phyloP scores from a whole-genome alignment of 2,888 invertebrate species.

The Andrena bicolor region DNA sequence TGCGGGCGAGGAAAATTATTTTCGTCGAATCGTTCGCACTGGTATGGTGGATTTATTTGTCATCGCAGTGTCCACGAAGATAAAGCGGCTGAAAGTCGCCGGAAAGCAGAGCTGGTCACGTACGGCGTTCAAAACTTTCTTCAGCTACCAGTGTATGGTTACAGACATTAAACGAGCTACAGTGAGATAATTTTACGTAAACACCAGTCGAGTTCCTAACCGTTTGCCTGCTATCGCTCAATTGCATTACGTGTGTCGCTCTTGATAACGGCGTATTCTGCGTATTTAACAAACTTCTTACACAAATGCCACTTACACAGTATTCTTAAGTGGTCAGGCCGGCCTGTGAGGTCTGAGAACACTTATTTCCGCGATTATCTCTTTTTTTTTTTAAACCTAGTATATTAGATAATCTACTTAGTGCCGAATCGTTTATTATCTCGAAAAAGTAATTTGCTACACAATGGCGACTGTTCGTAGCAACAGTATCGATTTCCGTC shows the following conservation, averaged over 20 bases:
- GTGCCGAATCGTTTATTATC: too few species aligned
- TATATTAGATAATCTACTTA: too few species aligned
- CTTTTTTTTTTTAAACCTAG: too few species aligned
- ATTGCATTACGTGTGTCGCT: not conserved
- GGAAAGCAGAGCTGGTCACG: not conserved
- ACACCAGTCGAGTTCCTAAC: not conserved
- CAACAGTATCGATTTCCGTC: too few species aligned
- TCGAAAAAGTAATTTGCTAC: too few species aligned
- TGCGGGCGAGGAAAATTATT: too few species aligned
- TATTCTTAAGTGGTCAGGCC: too few species aligned
- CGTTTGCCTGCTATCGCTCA: not conserved
- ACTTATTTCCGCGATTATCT: too few species aligned
- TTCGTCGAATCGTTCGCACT: not conserved
- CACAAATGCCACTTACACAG: too few species aligned
- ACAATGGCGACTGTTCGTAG: too few species aligned
- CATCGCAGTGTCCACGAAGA: not conserved
- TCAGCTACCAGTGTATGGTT: not conserved
- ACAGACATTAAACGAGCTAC: not conserved
- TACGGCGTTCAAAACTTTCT: not conserved
- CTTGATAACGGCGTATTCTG: not conserved
- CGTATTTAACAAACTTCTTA: not conserved
- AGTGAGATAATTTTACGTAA: constrained; percentile 13
- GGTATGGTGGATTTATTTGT: not conserved
- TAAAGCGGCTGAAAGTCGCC: not conserved
- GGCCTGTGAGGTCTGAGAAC: too few species aligned